Base-by-base conservation (phyloP, 2,888 invertebrate species). In the Folsomia candida region DNA sequence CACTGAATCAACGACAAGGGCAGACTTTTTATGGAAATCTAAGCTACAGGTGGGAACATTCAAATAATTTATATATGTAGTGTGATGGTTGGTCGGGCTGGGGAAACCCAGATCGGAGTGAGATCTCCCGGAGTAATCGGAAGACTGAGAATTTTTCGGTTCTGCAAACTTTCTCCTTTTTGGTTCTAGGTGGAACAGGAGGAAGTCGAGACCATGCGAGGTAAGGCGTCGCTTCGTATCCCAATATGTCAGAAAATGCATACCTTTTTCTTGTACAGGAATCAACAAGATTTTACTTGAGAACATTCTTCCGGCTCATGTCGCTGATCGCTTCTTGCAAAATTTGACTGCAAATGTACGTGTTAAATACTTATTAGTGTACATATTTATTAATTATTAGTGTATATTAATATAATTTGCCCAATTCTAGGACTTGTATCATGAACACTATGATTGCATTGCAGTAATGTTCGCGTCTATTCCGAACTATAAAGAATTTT, bases 381-480 rank as follows among this genome's bases (percentile, higher is more conserved):
- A 25, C 24, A 60, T 51, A 47, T 51, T 47, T 26, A 57, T 65
- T 69, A 62, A 9, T 63, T 25, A 63, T 63, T 25, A 47, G 61
- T 73, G 67, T 28, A 67, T 54, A 20, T 9, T n/a, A n/a, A n/a
- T n/a, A n/a, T n/a, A n/a, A n/a, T n/a, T n/a, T n/a, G n/a, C n/a
- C n/a, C n/a, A n/a, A n/a, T n/a, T 66, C 81, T 87, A 96, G 86
- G 96, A 96, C 76, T 84, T 97, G 0, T 98, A 98, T 84, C 96
- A 97, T 83, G 94, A 97, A 83, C 87, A 93, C 57, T 97, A 97
- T 83, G 90, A 90, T 20, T 91, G 91, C 80, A 94, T 97, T 70
- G 94, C 94, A 0, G 97, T 98, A 6, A 97, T 97, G 97, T 98
- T 98, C 83, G 97, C 97, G 0, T 96, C 96, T 1, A 97, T 98